Base-by-base conservation (phyloP, 2,888 invertebrate species). In the Hemaris fuciformis region DNA sequence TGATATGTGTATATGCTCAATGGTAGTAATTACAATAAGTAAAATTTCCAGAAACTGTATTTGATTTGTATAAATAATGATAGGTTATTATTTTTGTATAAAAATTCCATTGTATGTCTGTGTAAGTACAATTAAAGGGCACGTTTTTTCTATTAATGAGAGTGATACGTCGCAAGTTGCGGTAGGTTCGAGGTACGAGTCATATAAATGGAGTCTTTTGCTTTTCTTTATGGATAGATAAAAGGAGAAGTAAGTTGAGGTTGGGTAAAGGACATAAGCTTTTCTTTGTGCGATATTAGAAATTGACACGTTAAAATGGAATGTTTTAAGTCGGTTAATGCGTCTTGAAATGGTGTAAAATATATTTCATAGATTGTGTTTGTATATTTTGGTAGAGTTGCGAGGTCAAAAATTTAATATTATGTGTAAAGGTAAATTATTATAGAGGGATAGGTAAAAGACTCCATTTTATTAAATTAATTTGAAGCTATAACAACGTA, bases 121-220 rank as follows among this genome's bases (percentile, higher is more conserved):
- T 75, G 63, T 57, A 73, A 72, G 76, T 79, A 76, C 76, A 76
- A 76, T 66, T 60, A 56, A 65, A 64, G 69, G 68, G 66, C 76
- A 68, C 70, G 63, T 67, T 65, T 66, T 62, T 59, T 53, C 31
- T 53, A 8, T 53, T n/a, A n/a, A 38, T 38, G 38, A 38, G 22
- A 22, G 41, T 22, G 15, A 57, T 15, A 8, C 57, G 38, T 42
- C 25, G 57, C 41, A 38, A 31, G 34, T 34, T 57, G 34, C 22
- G 41, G 22, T 23, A 41, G 38, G 41, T 57, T 42, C 42, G 31
- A 31, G 18, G 27, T 8, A 27, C 23, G n/a, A 27, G 31, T 27
- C 45, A 27, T 15, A 53, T 18, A 18, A 10, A 7, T 53, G 53
- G 53, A 53, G 53, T 53, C 53, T 53, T 53, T 53, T 53, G 27